Percentiles rank a stretch among this genome's conserved stretches.
Conservation (phyloP, 2,113 vertebrate genomes). For the Vulpes vulpes region DNA sequence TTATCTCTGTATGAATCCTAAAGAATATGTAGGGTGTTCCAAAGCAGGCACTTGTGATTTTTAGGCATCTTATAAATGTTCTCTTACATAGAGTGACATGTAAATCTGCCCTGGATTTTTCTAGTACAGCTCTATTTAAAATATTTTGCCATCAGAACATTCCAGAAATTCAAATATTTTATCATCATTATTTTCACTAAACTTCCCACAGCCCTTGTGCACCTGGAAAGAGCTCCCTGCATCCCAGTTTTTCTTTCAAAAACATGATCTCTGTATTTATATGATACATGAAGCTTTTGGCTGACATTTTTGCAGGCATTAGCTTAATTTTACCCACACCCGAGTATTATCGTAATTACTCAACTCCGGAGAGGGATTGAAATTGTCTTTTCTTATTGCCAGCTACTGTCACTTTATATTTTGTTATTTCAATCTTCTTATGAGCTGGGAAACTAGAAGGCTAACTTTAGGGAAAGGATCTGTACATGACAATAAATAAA, state of each 20-base stretch:
- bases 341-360: background rate
- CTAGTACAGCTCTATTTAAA: background rate
- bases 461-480: background rate
- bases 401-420: constrained; percentile 6
- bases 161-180: constrained; percentile 55
- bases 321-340: constrained; percentile 45
- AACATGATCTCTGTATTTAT: constrained; percentile 39
- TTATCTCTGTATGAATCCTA: background rate
- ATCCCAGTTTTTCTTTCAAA: constrained; percentile 58
- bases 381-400: constrained; percentile 28
- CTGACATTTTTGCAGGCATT: constrained; percentile 27
- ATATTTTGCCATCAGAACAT: constrained; percentile 26
- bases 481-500: background rate
- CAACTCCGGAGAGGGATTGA: background rate
- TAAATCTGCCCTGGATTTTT: background rate
- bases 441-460: background rate
- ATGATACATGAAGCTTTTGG: constrained; percentile 39
- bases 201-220: background rate
- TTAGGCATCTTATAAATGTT: constrained; percentile 45
- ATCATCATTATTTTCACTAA: constrained; percentile 26
- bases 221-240: constrained; percentile 36
- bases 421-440: constrained; percentile 52
- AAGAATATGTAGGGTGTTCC: background rate
- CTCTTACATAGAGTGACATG: background rate
- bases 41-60: constrained; percentile 32